Base-by-base conservation (phyloP, 1,140 invertebrate genomes). In the Trichoplusia ni region DNA sequence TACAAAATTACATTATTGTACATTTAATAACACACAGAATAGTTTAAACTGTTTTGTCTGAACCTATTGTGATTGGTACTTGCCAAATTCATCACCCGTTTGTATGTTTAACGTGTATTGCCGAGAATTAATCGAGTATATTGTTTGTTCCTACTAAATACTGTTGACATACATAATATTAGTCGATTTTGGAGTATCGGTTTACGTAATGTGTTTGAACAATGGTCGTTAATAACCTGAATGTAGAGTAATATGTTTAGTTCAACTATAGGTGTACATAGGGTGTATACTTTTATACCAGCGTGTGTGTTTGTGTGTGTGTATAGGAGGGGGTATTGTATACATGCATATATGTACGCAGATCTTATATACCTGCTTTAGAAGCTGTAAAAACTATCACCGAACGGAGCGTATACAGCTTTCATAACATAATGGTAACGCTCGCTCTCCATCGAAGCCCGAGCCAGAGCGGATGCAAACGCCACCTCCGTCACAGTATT, bases 341-440 rank as follows among this genome's bases (percentile, higher is more conserved):
- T n/a, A n/a, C n/a, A n/a, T n/a, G n/a, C n/a, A n/a, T n/a, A n/a
- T n/a, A n/a, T n/a, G n/a, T n/a, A n/a, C n/a, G n/a, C n/a, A n/a
- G n/a, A n/a, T n/a, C n/a, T n/a, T n/a, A n/a, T n/a, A n/a, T 62
- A 90, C 87, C 83, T 11, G 83, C 84, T 74, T 80, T 85, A 29
- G 86, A 82, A 4, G 87, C 87, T n/a, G 86, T 75, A 56, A 82
- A n/a, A 90, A 38, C 85, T 86, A 40, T 90, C 83, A 1, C 82
- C 87, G 40, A 70, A 69, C 2, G 79, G 79, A 6, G 70, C 73
- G 35, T 90, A 79, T 2, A 71, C 58, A 2, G 78, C 69, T 65
- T 84, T 85, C 78, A 83, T 71, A 0, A 73, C 49, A 38, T 77
- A 90, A 40, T 77, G 73, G 33, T 86, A 86, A 2, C 71, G 76